Evolutionary conservation across 2,113 vertebrate genomes (phyloP).

Genomic region (Syrrhaptes paradoxus): DNA sequence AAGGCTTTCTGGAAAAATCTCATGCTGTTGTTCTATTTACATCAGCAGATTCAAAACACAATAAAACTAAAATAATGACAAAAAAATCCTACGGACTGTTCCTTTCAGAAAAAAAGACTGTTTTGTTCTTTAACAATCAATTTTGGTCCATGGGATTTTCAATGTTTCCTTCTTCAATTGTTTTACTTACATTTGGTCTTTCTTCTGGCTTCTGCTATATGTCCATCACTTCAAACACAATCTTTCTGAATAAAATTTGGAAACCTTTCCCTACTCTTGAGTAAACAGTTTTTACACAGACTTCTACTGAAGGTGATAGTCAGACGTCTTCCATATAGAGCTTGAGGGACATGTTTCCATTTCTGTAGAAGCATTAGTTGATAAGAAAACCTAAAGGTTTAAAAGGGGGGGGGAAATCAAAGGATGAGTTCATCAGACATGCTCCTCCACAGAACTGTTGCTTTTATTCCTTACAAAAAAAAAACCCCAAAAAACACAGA

Average conservation of each 20-base stretch:
- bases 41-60: neutral
- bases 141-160: neutral
- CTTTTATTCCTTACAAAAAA: neutral
- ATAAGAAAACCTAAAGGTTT: neutral
- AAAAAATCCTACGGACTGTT: neutral
- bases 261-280: neutral
- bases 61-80: neutral
- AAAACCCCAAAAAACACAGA: neutral
- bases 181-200: neutral
- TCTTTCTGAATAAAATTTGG: neutral
- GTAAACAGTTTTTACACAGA: neutral
- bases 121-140: neutral
- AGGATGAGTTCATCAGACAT: neutral
- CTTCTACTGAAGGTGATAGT: neutral
- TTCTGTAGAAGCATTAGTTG: neutral
- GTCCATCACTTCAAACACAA: neutral
- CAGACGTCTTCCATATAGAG: neutral
- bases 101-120: neutral
- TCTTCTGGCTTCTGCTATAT: neutral
- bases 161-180: neutral
- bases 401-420: neutral
- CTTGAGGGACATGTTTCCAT: neutral
- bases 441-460: neutral
- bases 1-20: neutral
- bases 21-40: neutral